Conservation (phyloP, 2,797 vertebrate genomes). For the Bradypodion ventrale region DNA sequence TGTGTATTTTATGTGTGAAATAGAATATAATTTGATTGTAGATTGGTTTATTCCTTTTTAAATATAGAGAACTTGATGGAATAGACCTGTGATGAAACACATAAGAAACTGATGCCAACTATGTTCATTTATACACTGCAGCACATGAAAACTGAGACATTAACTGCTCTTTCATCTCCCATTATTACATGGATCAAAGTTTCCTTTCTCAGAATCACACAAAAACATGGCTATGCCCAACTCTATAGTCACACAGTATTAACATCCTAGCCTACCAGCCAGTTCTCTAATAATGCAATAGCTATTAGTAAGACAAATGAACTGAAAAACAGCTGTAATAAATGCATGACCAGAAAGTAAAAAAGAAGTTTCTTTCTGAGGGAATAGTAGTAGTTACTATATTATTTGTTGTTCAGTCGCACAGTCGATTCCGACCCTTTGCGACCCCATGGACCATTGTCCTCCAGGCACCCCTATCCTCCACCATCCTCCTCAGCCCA, state of each 20-base stretch:
- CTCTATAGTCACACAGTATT: constrained; percentile 22
- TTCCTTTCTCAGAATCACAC: not conserved
- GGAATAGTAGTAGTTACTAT: constrained; percentile 16
- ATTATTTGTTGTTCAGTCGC: too few relatives aligned
- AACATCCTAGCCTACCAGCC: constrained; percentile 28
- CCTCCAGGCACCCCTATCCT: too few relatives aligned
- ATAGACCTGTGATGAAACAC: not conserved
- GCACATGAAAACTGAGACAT: constrained; percentile 10
- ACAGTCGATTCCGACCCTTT: too few relatives aligned
- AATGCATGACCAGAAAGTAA: constrained; percentile 9
- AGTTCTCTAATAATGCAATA: constrained; percentile 14
- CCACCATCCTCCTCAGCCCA: too few relatives aligned
- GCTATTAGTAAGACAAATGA: constrained; percentile 45
- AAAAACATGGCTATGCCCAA: not conserved
- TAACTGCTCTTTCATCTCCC: constrained; percentile 23
- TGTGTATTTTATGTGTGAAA: not conserved
- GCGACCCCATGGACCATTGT: too few relatives aligned
- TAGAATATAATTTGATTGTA: not conserved
- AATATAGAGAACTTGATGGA: not conserved
- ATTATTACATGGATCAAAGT: constrained; percentile 32
- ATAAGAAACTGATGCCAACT: not conserved
- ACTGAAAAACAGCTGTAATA: constrained; percentile 40
- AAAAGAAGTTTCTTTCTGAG: not conserved
- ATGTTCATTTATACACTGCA: not conserved
- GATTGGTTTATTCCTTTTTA: not conserved